A percentile compares a stretch with the other conserved stretches of the same genome.
These are phyloP conservation scores for Trachelus stipa DNA, from an alignment of 2,888 invertebrate species.

Conservation along the genomic window DNA sequence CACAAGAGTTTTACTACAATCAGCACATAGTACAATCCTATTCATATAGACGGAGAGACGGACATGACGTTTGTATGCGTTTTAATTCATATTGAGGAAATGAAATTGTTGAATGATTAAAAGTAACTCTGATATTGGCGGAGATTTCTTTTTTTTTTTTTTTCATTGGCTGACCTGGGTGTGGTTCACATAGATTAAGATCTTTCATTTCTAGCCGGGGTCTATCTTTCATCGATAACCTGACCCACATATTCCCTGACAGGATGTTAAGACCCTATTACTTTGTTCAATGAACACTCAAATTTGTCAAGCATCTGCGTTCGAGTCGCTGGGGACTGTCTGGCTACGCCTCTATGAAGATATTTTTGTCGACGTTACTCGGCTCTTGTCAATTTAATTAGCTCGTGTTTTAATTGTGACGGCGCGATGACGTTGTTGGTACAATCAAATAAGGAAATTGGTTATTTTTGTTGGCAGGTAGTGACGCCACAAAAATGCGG, in stretches of 20 bases:
- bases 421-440: not conserved
- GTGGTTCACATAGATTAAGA: not conserved
- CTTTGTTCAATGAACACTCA: not conserved
- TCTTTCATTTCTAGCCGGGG: conserved; percentile 35
- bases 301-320: not conserved
- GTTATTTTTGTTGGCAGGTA: conserved; percentile 68
- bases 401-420: not conserved
- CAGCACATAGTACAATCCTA: conserved; percentile 2
- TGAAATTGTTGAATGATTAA: not conserved
- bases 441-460: not conserved
- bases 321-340: not conserved
- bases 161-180: not conserved
- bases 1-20: conserved; percentile 2
- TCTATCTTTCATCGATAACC: conserved; percentile 31
- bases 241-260: conserved; percentile 38
- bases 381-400: not conserved
- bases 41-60: not conserved
- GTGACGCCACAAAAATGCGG: conserved; percentile 79
- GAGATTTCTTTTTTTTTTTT: not conserved
- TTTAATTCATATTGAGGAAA: conserved; percentile 6
- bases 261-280: conserved; percentile 3
- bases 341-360: not conserved
- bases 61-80: not conserved
- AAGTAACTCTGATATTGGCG: not conserved
- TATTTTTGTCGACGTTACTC: not conserved